Percentiles rank a stretch among this genome's conserved stretches.
Conservation (phyloP, 2,888 invertebrate genomes). For the Lissonota sp. region DNA sequence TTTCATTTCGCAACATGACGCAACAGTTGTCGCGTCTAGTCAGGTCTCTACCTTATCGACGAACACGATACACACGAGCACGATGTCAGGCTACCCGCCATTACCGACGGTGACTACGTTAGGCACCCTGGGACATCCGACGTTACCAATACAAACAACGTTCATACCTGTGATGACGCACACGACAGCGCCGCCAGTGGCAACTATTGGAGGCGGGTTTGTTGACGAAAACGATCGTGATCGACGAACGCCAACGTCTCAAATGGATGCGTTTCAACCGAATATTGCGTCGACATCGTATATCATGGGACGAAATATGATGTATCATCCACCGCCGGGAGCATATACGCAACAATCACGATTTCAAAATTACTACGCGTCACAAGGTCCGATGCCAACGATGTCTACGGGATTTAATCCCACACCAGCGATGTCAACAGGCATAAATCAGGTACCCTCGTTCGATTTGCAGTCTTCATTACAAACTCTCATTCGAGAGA, state of each 20-base stretch:
- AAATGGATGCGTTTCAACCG: background rate
- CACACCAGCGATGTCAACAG: slow-evolving; percentile 24
- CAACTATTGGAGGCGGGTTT: background rate
- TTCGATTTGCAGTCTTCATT: slow-evolving; percentile 46
- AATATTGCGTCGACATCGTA: background rate
- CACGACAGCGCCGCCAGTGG: background rate
- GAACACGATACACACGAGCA: background rate
- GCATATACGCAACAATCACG: background rate
- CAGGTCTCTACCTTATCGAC: background rate
- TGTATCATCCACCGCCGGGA: too few species aligned
- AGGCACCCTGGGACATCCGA: background rate
- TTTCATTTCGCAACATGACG: background rate
- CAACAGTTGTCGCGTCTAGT: background rate
- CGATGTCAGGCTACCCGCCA: too few species aligned
- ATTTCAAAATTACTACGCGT: background rate
- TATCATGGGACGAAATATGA: background rate
- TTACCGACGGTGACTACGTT: too few species aligned
- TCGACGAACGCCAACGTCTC: background rate
- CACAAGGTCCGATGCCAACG: background rate
- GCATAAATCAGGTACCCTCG: slow-evolving; percentile 35
- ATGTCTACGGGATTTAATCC: background rate
- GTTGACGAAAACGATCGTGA: too few species aligned
- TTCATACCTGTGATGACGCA: background rate
- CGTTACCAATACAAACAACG: background rate
- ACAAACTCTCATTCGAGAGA: slow-evolving; percentile 41